Evolutionary conservation across 1,140 invertebrate species (phyloP), one percentile per base, ranked within the genome.

Genomic region (Coboldia fuscipes): DNA sequence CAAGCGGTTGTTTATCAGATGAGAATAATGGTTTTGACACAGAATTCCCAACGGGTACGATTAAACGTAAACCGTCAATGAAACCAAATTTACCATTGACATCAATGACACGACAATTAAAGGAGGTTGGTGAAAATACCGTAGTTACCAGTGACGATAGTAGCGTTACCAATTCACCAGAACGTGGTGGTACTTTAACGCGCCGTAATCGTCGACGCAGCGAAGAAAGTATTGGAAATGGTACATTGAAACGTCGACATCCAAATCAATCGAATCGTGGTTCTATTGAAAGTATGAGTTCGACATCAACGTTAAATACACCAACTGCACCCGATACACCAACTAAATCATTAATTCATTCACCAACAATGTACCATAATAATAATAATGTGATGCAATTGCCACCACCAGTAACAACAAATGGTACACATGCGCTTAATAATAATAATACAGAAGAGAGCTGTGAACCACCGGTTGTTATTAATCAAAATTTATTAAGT

Each of bases 21-120:
- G 72, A 75, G 37, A 80, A 82, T 48, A 74, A 70, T 44, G 75
- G 68, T n/a, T 81, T 80, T 46, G 70, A 80, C 45, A 71, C 70
- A 27, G 75, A 81, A 45, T 75, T 75, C 48, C 66, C 69, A 36
- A 72, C 68, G 45, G 74, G 72, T 13, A 89, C 82, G 18, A 89
- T 88, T 28, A 88, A 88, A 50, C 62, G 83, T 16, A 86, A 86
- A 48, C 82, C 82, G 0, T 81, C 78, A 6, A 79, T 82, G 72
- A 83, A 80, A 48, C 81, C 80, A 1, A 85, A 84, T 51, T 65
- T 89, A n/a, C 84, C 85, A 1, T 49, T 92, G 28, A 90, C 85
- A 7, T 81, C 78, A 36, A 89, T 85, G 46, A 89, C 84, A 1
- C 61, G 85, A n/a, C 81, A 83, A 42, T 54, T 85, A 31, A 82